Evolutionary conservation across 2,888 invertebrate species (phyloP).

Genomic region (Andrena haemorrhoa): DNA sequence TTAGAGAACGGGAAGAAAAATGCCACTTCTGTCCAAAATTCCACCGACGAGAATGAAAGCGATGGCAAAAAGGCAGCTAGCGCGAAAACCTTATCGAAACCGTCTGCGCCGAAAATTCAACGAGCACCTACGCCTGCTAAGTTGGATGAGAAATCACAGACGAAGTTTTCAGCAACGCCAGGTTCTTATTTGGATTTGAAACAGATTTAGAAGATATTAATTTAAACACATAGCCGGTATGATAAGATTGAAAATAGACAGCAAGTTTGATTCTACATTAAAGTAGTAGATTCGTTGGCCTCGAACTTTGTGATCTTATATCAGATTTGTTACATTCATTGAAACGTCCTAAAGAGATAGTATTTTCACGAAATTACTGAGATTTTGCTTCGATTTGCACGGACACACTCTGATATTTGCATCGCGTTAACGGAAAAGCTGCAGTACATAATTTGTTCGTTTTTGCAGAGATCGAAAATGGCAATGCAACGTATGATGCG

Average conservation of each 20-base stretch:
- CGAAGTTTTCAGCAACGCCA: constrained; percentile 64
- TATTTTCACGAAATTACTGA: constrained; percentile 13
- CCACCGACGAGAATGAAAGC: constrained; percentile 1
- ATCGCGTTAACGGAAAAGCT: not conserved
- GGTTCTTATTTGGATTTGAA: constrained; percentile 61
- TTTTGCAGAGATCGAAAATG: constrained; percentile 92
- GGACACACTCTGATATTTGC: not conserved
- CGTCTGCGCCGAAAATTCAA: constrained; percentile 30
- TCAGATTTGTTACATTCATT: not conserved
- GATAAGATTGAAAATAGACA: not conserved
- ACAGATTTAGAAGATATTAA: not conserved
- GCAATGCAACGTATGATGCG: constrained; percentile 93
- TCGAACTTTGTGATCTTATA: not conserved
- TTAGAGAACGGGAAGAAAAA: constrained; percentile 63
- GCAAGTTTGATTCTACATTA: not conserved
- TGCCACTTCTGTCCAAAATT: constrained; percentile 65
- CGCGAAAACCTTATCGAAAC: constrained; percentile 47
- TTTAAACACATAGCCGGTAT: not conserved
- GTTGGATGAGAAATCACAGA: constrained; percentile 49
- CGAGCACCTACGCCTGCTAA: constrained; percentile 50
- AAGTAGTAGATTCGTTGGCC: too few species aligned
- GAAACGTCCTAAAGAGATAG: not conserved
- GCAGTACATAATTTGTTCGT: constrained; percentile 37
- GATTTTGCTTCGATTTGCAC: constrained; percentile 70
- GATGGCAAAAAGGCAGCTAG: constrained; percentile 46